Percentiles rank a stretch among this genome's conserved stretches.
These are phyloP conservation scores for Ptilonorhynchus violaceus DNA, from an alignment of 2,113 vertebrate genomes.

Conservation along the genomic window DNA sequence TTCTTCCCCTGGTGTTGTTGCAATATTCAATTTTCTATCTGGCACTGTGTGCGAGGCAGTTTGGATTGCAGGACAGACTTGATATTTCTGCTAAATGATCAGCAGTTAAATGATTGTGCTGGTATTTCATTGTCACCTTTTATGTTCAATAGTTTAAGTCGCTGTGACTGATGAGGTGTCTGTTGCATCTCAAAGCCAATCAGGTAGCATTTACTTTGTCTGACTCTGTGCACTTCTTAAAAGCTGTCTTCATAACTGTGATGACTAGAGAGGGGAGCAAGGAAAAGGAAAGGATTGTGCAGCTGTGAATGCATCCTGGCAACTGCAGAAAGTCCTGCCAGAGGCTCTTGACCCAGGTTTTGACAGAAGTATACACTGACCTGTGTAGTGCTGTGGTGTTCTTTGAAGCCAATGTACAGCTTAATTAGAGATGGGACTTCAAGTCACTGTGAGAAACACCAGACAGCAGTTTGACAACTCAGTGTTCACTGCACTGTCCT, in stretches of 20 bases:
- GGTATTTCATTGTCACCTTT: conserved; percentile 43
- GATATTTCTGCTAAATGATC: conserved; percentile 28
- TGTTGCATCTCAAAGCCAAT: not conserved
- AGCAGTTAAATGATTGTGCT: not conserved
- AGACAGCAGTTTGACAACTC: not conserved
- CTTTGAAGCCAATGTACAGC: not conserved
- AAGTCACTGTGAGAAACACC: not conserved
- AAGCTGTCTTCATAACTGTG: not conserved
- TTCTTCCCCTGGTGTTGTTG: not conserved
- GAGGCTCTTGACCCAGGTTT: not conserved
- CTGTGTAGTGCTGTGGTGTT: not conserved
- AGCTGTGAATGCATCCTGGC: not conserved
- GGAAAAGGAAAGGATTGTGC: not conserved
- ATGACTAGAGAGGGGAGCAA: not conserved
- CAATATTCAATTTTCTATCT: not conserved
- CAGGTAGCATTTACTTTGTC: not conserved
- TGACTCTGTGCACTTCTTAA: not conserved
- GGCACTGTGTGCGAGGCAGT: not conserved
- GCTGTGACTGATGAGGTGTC: not conserved
- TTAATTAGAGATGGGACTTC: not conserved
- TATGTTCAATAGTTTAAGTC: conserved; percentile 7
- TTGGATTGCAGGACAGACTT: not conserved
- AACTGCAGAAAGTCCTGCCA: not conserved
- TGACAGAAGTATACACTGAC: rapidly evolving
- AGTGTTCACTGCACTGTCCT: not conserved